Conservation (phyloP, 1,140 invertebrate species). For the Zaprionus taronus region DNA sequence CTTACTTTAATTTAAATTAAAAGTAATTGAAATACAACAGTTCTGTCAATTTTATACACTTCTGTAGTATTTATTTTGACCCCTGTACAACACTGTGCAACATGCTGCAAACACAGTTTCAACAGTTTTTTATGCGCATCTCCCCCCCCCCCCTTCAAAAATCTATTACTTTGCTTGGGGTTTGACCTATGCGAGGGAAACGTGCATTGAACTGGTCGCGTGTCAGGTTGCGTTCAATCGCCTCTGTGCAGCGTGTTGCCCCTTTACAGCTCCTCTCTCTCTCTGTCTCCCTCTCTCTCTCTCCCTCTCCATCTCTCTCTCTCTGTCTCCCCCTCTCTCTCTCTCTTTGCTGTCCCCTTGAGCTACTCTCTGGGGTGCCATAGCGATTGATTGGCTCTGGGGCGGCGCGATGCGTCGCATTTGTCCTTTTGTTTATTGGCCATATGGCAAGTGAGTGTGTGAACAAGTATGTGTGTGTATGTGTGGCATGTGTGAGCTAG, state of each 20-base stretch:
- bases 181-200: slow-evolving; percentile 67
- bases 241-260: slow-evolving; percentile 29
- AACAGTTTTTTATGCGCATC: background rate
- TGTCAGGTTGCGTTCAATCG: slow-evolving; percentile 79
- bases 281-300: background rate
- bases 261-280: background rate
- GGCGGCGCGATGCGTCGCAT: slow-evolving; percentile 72
- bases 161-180: slow-evolving; percentile 71
- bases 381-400: slow-evolving; percentile 83
- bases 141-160: slow-evolving; percentile 18
- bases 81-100: background rate
- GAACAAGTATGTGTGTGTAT: background rate
- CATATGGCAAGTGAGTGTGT: slow-evolving; percentile 36
- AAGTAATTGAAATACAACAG: background rate
- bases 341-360: background rate
- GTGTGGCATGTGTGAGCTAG: slow-evolving; percentile 22
- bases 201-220: slow-evolving; percentile 81
- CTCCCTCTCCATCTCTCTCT: background rate
- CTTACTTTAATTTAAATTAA: background rate
- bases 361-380: slow-evolving; percentile 67
- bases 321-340: background rate
- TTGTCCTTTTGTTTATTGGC: slow-evolving; percentile 80
- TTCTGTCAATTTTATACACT: background rate
- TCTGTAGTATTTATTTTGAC: background rate
- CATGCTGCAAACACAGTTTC: background rate